Conservation (phyloP, 2,113 vertebrate genomes). For the Otus sunia region DNA sequence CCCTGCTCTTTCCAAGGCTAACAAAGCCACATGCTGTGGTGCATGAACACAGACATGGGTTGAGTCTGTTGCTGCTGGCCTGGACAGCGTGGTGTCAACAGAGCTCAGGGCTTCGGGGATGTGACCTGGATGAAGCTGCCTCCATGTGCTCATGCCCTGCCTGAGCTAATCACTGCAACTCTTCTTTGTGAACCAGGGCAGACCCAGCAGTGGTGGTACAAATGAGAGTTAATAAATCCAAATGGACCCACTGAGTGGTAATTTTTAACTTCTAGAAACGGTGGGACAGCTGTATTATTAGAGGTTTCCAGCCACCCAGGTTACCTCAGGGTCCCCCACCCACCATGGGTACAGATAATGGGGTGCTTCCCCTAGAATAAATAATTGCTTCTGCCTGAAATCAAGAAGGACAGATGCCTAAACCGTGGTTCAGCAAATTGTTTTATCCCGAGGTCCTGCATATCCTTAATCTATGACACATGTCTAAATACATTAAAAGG, state of each 20-base stretch:
- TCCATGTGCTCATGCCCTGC: background rate
- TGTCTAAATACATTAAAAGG: background rate
- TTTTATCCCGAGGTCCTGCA: background rate
- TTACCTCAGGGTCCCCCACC: background rate
- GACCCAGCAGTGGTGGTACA: background rate
- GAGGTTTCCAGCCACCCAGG: background rate
- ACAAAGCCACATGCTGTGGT: fast-evolving
- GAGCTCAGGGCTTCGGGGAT: background rate
- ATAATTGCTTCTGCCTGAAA: background rate
- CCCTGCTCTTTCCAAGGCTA: fast-evolving
- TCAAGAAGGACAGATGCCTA: background rate
- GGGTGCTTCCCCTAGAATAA: background rate
- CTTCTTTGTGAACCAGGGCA: background rate
- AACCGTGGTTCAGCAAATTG: background rate
- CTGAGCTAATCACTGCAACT: background rate
- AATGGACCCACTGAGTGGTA: background rate
- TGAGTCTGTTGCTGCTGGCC: background rate
- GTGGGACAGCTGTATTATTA: background rate
- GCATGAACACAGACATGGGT: background rate
- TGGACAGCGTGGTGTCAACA: background rate
- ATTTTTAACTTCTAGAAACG: background rate
- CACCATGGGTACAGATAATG: background rate
- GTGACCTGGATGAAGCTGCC: background rate
- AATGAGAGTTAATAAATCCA: background rate
- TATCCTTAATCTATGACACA: background rate